These are phyloP conservation scores for Heliconius himera DNA, from an alignment of 1,140 invertebrate species.

Conservation along the genomic window DNA sequence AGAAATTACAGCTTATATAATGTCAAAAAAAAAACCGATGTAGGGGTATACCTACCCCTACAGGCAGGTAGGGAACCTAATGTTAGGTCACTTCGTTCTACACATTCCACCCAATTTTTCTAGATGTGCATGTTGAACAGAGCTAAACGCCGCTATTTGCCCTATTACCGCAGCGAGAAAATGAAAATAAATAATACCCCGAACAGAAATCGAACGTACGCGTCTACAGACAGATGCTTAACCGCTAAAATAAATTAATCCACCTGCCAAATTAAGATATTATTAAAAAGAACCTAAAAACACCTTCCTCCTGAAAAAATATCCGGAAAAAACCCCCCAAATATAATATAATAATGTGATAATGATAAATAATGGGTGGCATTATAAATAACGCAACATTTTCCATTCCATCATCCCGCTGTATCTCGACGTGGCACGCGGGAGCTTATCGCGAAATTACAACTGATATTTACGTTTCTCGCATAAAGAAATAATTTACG, in stretches of 20 bases:
- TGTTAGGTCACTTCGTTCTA: background rate
- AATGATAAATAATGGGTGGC: conserved; percentile 38
- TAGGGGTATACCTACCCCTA: no score
- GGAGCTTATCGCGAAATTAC: conserved; percentile 70
- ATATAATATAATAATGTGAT: conserved; percentile 33
- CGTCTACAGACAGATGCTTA: no score
- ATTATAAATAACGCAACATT: conserved; percentile 41
- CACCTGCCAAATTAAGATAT: background rate
- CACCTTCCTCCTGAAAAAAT: background rate
- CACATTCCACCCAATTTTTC: background rate
- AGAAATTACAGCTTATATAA: no score
- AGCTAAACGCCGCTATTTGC: no score
- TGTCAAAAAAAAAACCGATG: no score
- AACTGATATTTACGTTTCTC: conserved; percentile 71
- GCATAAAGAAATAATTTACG: conserved; percentile 79
- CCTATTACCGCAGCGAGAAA: no score
- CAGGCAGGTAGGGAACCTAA: background rate
- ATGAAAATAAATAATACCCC: no score
- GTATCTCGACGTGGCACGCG: conserved; percentile 55
- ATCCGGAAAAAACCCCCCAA: background rate
- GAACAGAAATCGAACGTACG: no score
- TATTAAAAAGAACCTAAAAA: no score
- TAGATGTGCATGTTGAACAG: no score
- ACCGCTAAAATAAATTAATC: no score
- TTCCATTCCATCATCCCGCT: conserved; percentile 43